These are phyloP conservation scores for Pentalonia nigronervosa DNA, from an alignment of 1,140 invertebrate species.

Conservation along the genomic window DNA sequence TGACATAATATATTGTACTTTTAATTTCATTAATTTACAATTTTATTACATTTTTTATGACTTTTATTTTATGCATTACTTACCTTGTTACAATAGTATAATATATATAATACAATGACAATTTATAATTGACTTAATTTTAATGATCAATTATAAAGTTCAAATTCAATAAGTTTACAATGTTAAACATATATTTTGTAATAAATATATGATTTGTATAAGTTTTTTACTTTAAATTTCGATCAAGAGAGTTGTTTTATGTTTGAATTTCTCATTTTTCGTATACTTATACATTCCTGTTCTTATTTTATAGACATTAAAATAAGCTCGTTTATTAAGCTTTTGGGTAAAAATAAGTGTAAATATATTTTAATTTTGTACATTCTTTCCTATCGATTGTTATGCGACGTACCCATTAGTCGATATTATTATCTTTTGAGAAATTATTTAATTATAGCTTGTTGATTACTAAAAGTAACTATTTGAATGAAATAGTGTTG, in stretches of 20 bases:
- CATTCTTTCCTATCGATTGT: not conserved
- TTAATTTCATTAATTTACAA: constrained; percentile 24
- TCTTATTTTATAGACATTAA: not conserved
- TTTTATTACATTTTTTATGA: constrained; percentile 33
- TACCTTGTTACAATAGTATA: not conserved
- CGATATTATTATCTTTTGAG: not conserved
- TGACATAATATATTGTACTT: not conserved
- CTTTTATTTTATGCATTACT: not conserved
- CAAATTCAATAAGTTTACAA: not conserved
- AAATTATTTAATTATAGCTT: not conserved
- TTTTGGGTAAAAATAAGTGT: not conserved
- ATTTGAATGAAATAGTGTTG: not conserved
- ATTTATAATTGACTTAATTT: not conserved
- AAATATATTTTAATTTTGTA: not conserved
- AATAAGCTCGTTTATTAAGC: not conserved
- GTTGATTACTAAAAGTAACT: not conserved
- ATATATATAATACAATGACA: not conserved
- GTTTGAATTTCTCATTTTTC: not conserved
- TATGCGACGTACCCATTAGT: not conserved
- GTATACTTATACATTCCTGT: not conserved
- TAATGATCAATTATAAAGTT: not conserved
- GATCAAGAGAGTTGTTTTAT: not conserved
- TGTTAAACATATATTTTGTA: not conserved
- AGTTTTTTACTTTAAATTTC: not conserved
- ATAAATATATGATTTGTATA: not conserved